Percentiles rank a stretch among this genome's conserved stretches.
These are phyloP conservation scores for Carollia perspicillata DNA, from an alignment of 2,113 vertebrate species.

Conservation along the genomic window DNA sequence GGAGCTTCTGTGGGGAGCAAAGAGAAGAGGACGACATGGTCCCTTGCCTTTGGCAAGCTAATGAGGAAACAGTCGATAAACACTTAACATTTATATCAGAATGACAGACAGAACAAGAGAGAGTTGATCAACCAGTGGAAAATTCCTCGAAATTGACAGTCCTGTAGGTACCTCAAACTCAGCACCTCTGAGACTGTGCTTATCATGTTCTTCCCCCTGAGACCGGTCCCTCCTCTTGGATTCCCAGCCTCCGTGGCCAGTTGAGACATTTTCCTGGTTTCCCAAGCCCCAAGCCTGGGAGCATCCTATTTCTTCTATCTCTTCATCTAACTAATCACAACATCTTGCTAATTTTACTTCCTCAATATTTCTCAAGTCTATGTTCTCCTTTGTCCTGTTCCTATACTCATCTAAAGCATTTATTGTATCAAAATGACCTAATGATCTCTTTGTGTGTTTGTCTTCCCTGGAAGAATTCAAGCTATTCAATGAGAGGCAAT, in stretches of 20 bases:
- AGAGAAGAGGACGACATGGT: background rate
- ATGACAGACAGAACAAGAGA: background rate
- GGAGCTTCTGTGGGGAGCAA: background rate
- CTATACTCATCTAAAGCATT: background rate
- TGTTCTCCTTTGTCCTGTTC: background rate
- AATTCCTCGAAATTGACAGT: background rate
- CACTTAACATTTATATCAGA: background rate
- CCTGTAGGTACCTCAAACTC: background rate
- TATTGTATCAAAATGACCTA: background rate
- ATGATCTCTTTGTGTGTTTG: background rate
- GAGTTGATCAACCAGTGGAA: background rate
- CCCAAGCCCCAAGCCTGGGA: background rate
- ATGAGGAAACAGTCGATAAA: background rate
- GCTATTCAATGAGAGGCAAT: background rate
- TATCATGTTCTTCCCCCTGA: background rate
- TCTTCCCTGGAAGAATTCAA: background rate
- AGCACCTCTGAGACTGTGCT: background rate
- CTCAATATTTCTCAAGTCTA: background rate
- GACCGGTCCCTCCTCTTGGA: background rate
- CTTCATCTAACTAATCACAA: background rate
- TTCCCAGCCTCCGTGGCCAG: background rate
- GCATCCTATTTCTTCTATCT: background rate
- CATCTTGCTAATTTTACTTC: background rate
- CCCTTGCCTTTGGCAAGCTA: background rate
- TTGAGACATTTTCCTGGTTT: background rate